These are phyloP conservation scores for Apaloderma vittatum DNA, from an alignment of 2,113 vertebrate species.

Conservation along the genomic window DNA sequence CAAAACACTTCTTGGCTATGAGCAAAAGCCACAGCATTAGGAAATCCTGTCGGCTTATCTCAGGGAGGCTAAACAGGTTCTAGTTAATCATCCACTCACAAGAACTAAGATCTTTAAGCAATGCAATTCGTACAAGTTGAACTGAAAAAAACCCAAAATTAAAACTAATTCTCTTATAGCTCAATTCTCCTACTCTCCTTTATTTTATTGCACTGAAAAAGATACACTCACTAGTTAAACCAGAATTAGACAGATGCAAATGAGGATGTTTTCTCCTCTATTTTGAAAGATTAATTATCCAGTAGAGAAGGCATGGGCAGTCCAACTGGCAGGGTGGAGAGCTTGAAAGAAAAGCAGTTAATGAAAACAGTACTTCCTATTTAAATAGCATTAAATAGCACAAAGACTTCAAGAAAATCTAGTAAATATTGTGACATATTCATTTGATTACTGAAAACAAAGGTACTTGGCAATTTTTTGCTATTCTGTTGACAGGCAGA, in stretches of 20 bases:
- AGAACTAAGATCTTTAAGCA: background rate
- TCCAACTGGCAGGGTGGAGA: background rate
- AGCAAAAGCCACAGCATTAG: slow-evolving; percentile 12
- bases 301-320: background rate
- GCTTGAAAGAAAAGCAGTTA: background rate
- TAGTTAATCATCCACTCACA: background rate
- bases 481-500: background rate
- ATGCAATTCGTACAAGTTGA: background rate
- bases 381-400: background rate
- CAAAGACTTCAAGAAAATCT: background rate
- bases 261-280: background rate
- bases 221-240: background rate
- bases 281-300: background rate
- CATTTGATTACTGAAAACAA: background rate
- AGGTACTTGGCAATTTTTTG: background rate
- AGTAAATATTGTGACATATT: background rate
- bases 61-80: slow-evolving; percentile 38
- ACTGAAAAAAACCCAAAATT: background rate
- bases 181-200: background rate
- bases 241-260: background rate
- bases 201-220: background rate
- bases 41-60: slow-evolving; percentile 45
- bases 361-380: background rate
- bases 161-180: background rate
- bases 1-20: slow-evolving; percentile 18